Base-by-base conservation (phyloP, 2,888 invertebrate species). In the Thereva nobilitata region DNA sequence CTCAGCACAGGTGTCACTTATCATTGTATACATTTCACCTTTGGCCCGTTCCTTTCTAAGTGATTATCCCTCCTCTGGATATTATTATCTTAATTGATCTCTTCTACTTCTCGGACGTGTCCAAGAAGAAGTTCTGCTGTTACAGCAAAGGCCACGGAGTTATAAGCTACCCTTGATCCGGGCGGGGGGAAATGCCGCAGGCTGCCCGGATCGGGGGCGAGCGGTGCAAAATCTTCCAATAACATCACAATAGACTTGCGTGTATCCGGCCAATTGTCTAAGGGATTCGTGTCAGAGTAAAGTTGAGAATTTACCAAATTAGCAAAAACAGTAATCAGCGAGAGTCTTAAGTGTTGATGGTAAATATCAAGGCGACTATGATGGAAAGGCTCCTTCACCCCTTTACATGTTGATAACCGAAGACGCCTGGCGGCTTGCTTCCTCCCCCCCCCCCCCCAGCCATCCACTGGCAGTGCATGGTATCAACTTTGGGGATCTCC, bases 71-170 rank as follows among this genome's bases (percentile, higher is more conserved):
- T 2, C n/a, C 35, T 23, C 44, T 23, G 35, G 56, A 42, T 42
- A 56, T 56, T 44, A n/a, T 44, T 56, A 56, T 56, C 56, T 56
- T 56, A 56, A 56, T 56, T 56, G 56, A 44, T 35, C 44, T 44
- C 23, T 23, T 23, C 23, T 23, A 23, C 53, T 52, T 37, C 34
- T 44, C 3, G 44, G 12, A 38, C 37, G 53, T 38, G 38, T 53
- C 38, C 37, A 38, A 10, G 38, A 53, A 53, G 53, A 37, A 44
- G 23, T 23, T 23, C 23, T 44, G 44, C 44, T 44, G 10, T 53
- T 7, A 35, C 35, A 38, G 37, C 6, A 53, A 1, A 44, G 44
- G 53, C 4, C 38, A 3, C n/a, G 53, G 53, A 34, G 41, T 9
- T 12, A 8, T 55, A 8, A 41, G 40, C 41, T 12, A 7, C 42